Percentiles rank a stretch among this genome's conserved stretches.
phyloP scores from a whole-genome alignment of 1,140 invertebrate species.

The Oryctes rhinoceros region DNA sequence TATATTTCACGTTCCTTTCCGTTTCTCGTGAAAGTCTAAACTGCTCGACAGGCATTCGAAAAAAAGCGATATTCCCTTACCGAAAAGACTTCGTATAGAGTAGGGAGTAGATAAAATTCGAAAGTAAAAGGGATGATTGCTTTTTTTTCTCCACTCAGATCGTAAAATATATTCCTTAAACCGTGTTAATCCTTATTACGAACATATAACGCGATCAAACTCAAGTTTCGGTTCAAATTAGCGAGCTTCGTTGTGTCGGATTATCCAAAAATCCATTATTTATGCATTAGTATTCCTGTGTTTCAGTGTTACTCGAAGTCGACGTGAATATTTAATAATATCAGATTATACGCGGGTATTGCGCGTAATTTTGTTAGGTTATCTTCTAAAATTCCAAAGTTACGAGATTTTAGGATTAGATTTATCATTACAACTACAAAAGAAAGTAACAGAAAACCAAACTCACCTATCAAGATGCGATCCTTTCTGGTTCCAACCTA shows the following conservation, averaged over 20 bases:
- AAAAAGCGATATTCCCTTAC: background rate
- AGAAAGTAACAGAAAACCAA: background rate
- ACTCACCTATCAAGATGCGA: slow-evolving; percentile 72
- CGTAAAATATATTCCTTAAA: background rate
- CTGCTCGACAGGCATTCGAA: background rate
- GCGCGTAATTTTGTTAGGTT: no score
- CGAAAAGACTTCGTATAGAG: background rate
- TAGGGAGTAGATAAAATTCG: background rate
- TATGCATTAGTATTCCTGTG: background rate
- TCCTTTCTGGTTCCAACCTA: slow-evolving; percentile 75
- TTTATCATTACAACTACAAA: background rate
- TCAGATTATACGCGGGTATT: background rate
- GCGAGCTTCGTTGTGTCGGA: background rate
- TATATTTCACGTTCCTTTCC: background rate
- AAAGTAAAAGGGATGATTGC: background rate
- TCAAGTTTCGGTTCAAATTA: background rate
- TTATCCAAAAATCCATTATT: slow-evolving; percentile 1
- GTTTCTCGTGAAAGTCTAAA: background rate
- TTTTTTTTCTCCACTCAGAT: background rate
- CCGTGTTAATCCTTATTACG: background rate
- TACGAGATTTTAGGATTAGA: no score
- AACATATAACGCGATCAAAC: background rate
- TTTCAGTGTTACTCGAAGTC: slow-evolving; percentile 1
- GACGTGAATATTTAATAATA: slow-evolving; percentile 14
- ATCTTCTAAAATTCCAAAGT: no score